Evolutionary conservation across 2,888 invertebrate genomes (phyloP), one percentile per base, ranked within the genome.

Genomic region (Electrophaes corylata): DNA sequence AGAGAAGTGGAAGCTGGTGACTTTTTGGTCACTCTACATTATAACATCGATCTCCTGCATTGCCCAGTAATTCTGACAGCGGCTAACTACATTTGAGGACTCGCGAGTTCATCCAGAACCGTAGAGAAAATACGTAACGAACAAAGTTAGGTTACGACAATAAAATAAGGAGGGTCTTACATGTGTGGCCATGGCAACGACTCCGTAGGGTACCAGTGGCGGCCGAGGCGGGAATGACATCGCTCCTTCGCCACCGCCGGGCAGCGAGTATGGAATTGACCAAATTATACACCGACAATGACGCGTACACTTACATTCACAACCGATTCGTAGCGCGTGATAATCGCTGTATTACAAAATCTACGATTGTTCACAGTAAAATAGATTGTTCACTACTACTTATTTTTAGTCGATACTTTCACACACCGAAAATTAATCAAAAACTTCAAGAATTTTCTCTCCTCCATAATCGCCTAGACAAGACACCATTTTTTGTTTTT

Each of bases 181-280:
- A 82, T 95, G 95, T 74, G 95, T 94, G 65, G 95, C 93, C 92
- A 96, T 94, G 73, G 96, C 94, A 73, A 96, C 94, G 35, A 95
- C 94, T 52, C 95, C 89, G 69, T 94, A 95, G 48, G 95, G 95
- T 89, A 97, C 95, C 16, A 96, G 95, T 45, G 96, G 96, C 74
- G 97, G 94, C 70, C 97, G 96, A 66, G 97, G 96, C 63, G 96
- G 98, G 88, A 95, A 98, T 67, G 98, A 98, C 98, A 98, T 98
- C 69, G 55, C 53, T 41, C 50, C 53, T 60, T 54, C 57, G 47
- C 61, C 59, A 44, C 56, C 57, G 47, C 44, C 14, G 29, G 45
- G 0, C 57, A 47, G 47, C 14, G 35, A 45, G 0, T 45, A 44
- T 54, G 60, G 43, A 51, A 55, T 48, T 60, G 57, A 62, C 68